Conservation (phyloP, 2,888 invertebrate species). For the Nephrotoma guestfalica region DNA sequence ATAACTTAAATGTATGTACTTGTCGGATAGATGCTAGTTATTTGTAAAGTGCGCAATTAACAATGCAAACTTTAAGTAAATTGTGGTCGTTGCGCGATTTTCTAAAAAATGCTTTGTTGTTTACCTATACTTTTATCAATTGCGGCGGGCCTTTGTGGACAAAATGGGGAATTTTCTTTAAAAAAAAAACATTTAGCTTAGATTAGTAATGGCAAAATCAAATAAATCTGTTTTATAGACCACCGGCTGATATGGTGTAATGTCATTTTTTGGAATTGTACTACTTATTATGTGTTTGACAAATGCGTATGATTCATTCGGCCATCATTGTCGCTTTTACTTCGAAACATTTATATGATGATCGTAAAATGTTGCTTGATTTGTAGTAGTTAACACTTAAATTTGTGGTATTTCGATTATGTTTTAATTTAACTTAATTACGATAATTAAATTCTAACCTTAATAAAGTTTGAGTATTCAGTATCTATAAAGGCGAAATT, state of each 20-base stretch:
- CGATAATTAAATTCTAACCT: background rate
- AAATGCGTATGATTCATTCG: background rate
- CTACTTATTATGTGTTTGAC: background rate
- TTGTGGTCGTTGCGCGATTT: background rate
- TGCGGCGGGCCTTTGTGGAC: background rate
- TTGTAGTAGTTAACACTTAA: background rate
- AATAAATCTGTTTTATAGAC: background rate
- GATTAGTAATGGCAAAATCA: background rate
- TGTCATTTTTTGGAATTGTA: no score
- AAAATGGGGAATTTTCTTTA: background rate
- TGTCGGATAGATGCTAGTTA: background rate
- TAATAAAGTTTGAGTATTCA: background rate
- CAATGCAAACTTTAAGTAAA: background rate
- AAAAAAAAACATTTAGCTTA: background rate
- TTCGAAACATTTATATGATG: no score
- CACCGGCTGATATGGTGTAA: background rate
- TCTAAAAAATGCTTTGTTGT: background rate
- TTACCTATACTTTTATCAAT: background rate
- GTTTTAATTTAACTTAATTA: background rate
- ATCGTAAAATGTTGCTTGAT: background rate
- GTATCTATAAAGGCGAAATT: background rate
- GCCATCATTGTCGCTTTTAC: background rate
- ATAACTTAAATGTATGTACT: background rate
- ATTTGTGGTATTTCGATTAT: background rate
- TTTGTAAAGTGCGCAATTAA: background rate